Evolutionary conservation across 2,113 vertebrate genomes (phyloP).

Genomic region (Lonchura striata): DNA sequence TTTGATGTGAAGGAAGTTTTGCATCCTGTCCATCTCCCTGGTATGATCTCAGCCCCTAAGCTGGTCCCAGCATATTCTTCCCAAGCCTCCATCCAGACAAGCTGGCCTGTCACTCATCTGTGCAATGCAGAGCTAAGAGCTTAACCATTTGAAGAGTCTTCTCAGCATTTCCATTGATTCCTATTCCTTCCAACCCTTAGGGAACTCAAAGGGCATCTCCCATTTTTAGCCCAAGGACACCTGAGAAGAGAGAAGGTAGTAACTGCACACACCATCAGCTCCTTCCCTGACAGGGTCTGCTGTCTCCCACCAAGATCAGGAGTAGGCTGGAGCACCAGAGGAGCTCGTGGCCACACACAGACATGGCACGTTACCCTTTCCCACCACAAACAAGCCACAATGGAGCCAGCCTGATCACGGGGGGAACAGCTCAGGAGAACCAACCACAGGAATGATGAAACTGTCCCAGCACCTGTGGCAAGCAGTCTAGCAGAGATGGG

Average conservation of each 20-base stretch:
- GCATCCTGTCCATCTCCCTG: neutral
- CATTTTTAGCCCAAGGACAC: neutral
- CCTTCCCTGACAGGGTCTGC: neutral
- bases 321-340: neutral
- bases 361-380: neutral
- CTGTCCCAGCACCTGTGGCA: neutral
- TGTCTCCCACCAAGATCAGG: neutral
- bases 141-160: neutral
- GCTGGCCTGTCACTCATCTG: neutral
- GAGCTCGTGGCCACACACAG: neutral
- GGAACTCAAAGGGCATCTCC: neutral
- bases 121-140: neutral
- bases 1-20: neutral
- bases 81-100: neutral
- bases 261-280: neutral
- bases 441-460: fast-evolving
- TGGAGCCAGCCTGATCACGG: neutral
- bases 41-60: neutral
- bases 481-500: neutral
- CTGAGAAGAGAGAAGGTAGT: neutral
- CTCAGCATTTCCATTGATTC: neutral
- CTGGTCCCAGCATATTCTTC: neutral
- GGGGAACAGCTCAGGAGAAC: neutral
- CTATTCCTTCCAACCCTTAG: neutral
- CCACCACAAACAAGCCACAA: neutral